Evolutionary conservation across 2,888 invertebrate genomes (phyloP).

Genomic region (Thyatira batis): DNA sequence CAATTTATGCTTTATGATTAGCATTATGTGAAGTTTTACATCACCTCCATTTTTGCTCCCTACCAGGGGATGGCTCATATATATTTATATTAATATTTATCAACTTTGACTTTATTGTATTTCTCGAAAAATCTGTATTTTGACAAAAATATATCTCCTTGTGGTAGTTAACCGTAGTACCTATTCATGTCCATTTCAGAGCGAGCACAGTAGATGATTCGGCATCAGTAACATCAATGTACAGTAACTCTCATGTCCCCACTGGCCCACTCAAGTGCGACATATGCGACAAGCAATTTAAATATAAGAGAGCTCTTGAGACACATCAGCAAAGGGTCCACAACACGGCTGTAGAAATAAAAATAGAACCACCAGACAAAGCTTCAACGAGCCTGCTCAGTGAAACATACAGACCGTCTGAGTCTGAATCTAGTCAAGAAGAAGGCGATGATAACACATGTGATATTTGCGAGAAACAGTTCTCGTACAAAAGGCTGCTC

Average conservation of each 20-base stretch:
- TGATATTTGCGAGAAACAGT: constrained; percentile 76
- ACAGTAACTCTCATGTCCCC: constrained; percentile 29
- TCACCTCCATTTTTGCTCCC: too few relatives aligned
- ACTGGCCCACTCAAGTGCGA: constrained; percentile 49
- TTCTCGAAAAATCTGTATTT: too few relatives aligned
- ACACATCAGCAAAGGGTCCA: constrained; percentile 49
- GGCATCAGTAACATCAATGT: constrained; percentile 51
- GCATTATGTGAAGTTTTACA: too few relatives aligned
- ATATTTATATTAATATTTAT: too few relatives aligned
- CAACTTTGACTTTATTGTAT: too few relatives aligned
- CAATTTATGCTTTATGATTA: too few relatives aligned
- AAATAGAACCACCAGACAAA: constrained; percentile 56
- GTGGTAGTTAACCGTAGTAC: too few relatives aligned
- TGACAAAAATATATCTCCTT: too few relatives aligned
- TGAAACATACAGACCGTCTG: constrained; percentile 46
- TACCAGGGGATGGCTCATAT: too few relatives aligned
- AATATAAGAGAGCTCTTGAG: constrained; percentile 61
- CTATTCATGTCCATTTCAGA: too few relatives aligned
- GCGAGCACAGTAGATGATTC: constrained; percentile 54
- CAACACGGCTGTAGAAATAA: constrained; percentile 39
- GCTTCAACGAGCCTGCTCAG: constrained; percentile 39
- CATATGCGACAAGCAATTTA: constrained; percentile 66
- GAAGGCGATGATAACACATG: constrained; percentile 71
- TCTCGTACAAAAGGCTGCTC: constrained; percentile 69
- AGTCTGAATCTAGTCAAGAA: constrained; percentile 69